Base-by-base conservation (phyloP, 2,797 vertebrate genomes). In the Brotogeris chrysoptera region DNA sequence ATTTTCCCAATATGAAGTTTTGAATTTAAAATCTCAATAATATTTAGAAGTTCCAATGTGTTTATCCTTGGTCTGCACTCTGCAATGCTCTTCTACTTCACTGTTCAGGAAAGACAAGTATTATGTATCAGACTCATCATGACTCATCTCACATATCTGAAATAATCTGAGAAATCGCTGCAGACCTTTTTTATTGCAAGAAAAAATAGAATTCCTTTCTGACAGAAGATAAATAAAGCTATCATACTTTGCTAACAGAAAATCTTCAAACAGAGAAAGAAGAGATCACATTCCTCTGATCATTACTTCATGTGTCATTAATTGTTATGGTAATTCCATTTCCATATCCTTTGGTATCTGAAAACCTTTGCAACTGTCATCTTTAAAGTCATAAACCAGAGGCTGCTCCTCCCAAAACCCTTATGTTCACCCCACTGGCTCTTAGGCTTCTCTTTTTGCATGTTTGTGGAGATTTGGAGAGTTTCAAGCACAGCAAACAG, bases 121-220 rank as follows among this genome's bases (percentile, higher is more conserved):
- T 73, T 68, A 57, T 11, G 24, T 27, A 74, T 72, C 1, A 0
- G 76, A 50, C 34, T 30, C 0, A 0, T 52, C 3, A 2, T 34
- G 65, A 39, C 63, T 80, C 60, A 73, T 74, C 57, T 81, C 55
- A n/a, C 28, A 9, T 49, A 61, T 8, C 50, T 72, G 76, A 83
- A 93, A 88, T 80, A 50, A 69, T 44, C 72, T 72, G 69, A 91
- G 80, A 83, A 94, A 83, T 60, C 52, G 61, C 8, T 80, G 36
- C 76, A 90, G 57, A 14, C 34, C 25, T 12, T 55, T 71, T 71
- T 69, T 74, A 44, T 76, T 72, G 46, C n/a, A 86, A 70, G 60
- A 46, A 88, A 84, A 89, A 73, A 39, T 0, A 1, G 28, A 70
- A 38, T 71, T 49, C 49, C 77, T 61, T 39, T 41, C 39, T 65